Evolutionary conservation across 2,888 invertebrate genomes (phyloP).

Genomic region (Bursaphelenchus okinawaensis): DNA sequence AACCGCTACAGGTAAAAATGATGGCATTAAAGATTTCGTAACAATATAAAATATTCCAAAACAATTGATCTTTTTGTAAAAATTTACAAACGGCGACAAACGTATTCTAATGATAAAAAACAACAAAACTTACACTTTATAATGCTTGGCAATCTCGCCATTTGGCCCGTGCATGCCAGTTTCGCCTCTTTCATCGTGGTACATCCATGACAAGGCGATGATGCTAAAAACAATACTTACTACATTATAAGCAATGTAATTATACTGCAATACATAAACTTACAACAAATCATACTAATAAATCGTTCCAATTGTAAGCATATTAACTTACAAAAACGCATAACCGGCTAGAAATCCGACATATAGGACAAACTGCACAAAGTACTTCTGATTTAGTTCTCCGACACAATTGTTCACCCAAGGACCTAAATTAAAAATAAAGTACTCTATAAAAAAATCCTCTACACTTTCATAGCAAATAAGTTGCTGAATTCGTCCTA

Average conservation of each 20-base stretch:
- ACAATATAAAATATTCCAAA: too few relatives aligned
- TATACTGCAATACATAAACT: too few relatives aligned
- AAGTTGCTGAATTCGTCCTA: conserved; percentile 12
- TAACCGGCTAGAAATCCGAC: conserved; percentile 44
- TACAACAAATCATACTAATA: not conserved
- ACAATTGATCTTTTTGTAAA: too few relatives aligned
- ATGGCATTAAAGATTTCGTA: too few relatives aligned
- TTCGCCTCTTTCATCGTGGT: conserved; percentile 39
- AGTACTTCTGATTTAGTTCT: conserved; percentile 98
- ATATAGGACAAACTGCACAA: conserved; percentile 74
- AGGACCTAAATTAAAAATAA: conserved; percentile 62
- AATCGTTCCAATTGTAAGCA: not conserved
- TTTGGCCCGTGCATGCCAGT: conserved; percentile 38
- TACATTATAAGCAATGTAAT: not conserved
- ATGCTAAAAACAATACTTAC: conserved; percentile 36
- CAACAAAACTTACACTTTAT: conserved; percentile 42
- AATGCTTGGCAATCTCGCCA: conserved; percentile 47
- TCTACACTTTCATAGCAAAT: too few relatives aligned
- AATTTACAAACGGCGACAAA: not conserved
- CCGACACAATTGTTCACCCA: conserved; percentile 93
- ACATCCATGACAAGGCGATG: conserved; percentile 48
- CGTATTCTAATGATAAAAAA: not conserved
- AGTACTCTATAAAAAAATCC: not conserved
- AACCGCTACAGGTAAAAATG: too few relatives aligned
- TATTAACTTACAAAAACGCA: conserved; percentile 39